These are phyloP conservation scores for Rhopalosiphum nymphaeae DNA, from an alignment of 2,888 invertebrate genomes.

Conservation along the genomic window DNA sequence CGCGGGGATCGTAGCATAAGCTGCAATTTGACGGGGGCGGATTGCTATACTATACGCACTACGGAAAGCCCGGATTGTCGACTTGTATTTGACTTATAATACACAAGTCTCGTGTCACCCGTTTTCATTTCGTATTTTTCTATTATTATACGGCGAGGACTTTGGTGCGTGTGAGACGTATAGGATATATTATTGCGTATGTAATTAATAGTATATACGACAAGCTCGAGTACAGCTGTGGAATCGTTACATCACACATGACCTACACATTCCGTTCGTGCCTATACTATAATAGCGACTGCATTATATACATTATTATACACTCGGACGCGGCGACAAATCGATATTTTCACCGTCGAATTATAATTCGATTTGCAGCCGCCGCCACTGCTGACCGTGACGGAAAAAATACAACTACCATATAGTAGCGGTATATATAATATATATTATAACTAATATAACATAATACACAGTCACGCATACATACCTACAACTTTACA, in stretches of 20 bases:
- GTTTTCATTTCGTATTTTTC: neutral
- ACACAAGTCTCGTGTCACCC: neutral
- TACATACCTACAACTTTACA: neutral
- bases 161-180: neutral
- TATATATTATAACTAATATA: neutral
- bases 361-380: slow-evolving; percentile 43
- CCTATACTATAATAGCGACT: neutral
- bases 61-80: neutral
- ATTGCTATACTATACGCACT: neutral
- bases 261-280: neutral
- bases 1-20: neutral
- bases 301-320: neutral
- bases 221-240: neutral
- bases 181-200: neutral
- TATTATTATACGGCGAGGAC: neutral
- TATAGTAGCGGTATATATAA: neutral
- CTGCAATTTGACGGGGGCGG: neutral
- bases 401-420: neutral
- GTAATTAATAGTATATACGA: neutral
- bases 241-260: neutral
- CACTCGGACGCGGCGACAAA: neutral
- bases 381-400: slow-evolving; percentile 5
- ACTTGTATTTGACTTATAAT: neutral
- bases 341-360: slow-evolving; percentile 16
- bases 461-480: neutral